Evolutionary conservation across 2,113 vertebrate species (phyloP).

Genomic region (Centropus bengalensis): DNA sequence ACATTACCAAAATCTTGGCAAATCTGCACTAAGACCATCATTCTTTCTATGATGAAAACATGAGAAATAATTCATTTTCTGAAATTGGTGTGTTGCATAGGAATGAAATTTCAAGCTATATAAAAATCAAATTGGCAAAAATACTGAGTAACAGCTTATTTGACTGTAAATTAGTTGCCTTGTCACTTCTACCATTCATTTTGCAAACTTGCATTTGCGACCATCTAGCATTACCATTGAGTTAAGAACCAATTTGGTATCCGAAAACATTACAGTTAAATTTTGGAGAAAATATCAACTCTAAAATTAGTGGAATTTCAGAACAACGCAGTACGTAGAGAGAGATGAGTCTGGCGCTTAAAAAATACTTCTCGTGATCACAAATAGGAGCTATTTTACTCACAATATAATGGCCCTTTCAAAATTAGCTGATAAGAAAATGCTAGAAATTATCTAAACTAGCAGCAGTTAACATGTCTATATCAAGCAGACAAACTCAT

Average conservation of each 20-base stretch:
- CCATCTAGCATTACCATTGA: background rate
- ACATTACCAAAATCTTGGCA: background rate
- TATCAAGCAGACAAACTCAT: background rate
- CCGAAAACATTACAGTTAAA: background rate
- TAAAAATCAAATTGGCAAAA: background rate
- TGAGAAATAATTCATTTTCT: background rate
- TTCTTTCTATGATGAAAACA: background rate
- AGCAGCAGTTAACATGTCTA: background rate
- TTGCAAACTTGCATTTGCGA: background rate
- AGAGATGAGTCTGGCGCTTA: background rate
- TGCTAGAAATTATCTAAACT: background rate
- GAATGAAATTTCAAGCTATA: background rate
- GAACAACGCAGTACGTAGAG: background rate
- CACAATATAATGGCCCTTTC: background rate
- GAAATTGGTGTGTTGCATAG: background rate
- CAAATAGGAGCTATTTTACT: background rate
- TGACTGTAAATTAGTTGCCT: background rate
- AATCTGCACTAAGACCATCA: background rate
- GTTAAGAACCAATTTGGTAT: background rate
- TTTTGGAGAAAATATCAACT: background rate
- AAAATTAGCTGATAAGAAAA: background rate
- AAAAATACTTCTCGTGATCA: background rate
- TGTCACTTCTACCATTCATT: background rate
- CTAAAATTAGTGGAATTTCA: background rate
- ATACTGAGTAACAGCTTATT: background rate